Evolutionary conservation across 2,888 invertebrate species (phyloP).

Genomic region (Bhutanitis thaidina): DNA sequence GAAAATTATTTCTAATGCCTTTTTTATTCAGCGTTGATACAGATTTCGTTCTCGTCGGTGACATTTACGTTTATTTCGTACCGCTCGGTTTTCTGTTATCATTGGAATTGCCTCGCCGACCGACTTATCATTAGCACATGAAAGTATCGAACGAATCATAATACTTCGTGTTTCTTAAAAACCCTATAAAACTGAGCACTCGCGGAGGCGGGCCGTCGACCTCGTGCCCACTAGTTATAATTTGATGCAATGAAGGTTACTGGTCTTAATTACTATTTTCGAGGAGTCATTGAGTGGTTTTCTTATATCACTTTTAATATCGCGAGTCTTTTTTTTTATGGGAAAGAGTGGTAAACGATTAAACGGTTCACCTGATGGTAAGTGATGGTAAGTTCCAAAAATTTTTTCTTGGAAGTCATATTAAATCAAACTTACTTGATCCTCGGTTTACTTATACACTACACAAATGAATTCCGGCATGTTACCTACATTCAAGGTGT

Average conservation of each 20-base stretch:
- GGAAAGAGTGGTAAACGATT: too few relatives aligned
- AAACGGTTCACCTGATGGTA: too few relatives aligned
- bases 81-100: neutral
- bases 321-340: too few relatives aligned
- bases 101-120: constrained; percentile 11
- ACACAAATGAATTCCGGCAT: too few relatives aligned
- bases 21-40: neutral
- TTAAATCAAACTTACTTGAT: too few relatives aligned
- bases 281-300: constrained; percentile 36
- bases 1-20: too few relatives aligned
- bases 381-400: too few relatives aligned
- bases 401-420: too few relatives aligned
- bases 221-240: constrained; percentile 34
- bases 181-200: constrained; percentile 36
- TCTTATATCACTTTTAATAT: constrained; percentile 25
- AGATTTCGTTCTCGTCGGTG: neutral
- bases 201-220: constrained; percentile 28
- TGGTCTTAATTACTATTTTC: constrained; percentile 60
- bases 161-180: constrained; percentile 27
- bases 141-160: constrained; percentile 19
- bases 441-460: too few relatives aligned
- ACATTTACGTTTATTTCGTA: constrained; percentile 6
- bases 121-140: constrained; percentile 4
- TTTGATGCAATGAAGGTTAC: constrained; percentile 38
- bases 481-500: neutral